These are phyloP conservation scores for Lithobates pipiens DNA, from an alignment of 2,797 vertebrate genomes.

Conservation along the genomic window DNA sequence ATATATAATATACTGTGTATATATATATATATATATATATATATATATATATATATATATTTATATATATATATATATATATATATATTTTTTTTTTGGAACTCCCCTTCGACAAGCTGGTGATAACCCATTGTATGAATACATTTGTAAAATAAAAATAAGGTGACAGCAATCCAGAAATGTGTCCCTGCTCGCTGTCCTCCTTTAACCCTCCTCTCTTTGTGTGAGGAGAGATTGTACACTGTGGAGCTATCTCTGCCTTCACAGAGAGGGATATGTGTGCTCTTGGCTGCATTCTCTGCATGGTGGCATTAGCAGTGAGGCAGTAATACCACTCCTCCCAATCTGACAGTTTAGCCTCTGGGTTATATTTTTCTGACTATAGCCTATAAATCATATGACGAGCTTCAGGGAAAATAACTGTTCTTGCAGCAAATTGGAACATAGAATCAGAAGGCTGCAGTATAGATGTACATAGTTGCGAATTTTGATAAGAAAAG, in stretches of 20 bases:
- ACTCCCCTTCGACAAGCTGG: no score
- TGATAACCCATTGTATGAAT: background rate
- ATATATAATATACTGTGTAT: no score
- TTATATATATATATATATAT: no score
- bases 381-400: constrained; percentile 37
- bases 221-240: constrained; percentile 17
- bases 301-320: constrained; percentile 39
- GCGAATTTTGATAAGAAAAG: background rate
- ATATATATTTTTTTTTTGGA: no score
- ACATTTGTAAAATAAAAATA: constrained; percentile 4
- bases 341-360: constrained; percentile 53
- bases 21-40: no score
- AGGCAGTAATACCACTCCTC: constrained; percentile 23
- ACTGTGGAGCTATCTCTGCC: constrained; percentile 18
- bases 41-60: no score
- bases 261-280: constrained; percentile 29
- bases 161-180: background rate
- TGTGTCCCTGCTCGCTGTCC: constrained; percentile 26
- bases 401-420: constrained; percentile 15
- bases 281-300: constrained; percentile 38
- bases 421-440: constrained; percentile 4
- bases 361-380: constrained; percentile 31
- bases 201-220: constrained; percentile 44
- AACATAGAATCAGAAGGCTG: constrained; percentile 5
- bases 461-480: background rate